Evolutionary conservation across 92 coral and sea anemone genomes (phyloP).

Genomic region (Paragorgia papillata): DNA sequence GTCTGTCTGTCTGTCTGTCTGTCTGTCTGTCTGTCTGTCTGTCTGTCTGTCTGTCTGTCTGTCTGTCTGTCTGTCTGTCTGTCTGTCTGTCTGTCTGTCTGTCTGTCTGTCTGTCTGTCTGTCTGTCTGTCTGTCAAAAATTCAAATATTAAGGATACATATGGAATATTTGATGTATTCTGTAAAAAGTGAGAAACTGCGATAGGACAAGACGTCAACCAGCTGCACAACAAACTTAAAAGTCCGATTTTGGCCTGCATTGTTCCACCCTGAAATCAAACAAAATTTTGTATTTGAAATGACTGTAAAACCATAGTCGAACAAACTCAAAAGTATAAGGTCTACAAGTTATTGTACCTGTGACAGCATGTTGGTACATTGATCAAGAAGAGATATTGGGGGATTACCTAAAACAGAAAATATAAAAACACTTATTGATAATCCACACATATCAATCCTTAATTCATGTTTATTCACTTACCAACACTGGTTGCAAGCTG

Average conservation of each 20-base stretch:
- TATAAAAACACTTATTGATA: not conserved
- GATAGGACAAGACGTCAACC: conserved; percentile 85
- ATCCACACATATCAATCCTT: not conserved
- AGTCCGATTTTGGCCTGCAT: conserved; percentile 92
- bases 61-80: too few species aligned
- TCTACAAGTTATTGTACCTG: conserved; percentile 82
- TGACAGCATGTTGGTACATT: conserved; percentile 92
- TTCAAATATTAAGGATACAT: conserved; percentile 99
- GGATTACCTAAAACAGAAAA: conserved; percentile 73
- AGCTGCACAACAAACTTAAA: conserved; percentile 76
- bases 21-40: too few species aligned
- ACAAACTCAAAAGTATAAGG: not conserved
- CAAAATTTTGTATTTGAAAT: not conserved
- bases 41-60: too few species aligned
- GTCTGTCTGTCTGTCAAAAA: too few species aligned
- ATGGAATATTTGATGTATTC: conserved; percentile 84
- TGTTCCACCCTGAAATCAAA: conserved; percentile 72
- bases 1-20: too few species aligned
- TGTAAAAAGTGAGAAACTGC: conserved; percentile 91
- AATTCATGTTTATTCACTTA: too few species aligned
- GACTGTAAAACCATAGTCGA: too few species aligned
- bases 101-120: too few species aligned
- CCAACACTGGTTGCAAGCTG: conserved; percentile 97
- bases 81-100: too few species aligned
- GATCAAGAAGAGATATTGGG: conserved; percentile 91